Conservation (phyloP, 2,797 vertebrate genomes). For the Gila robusta region DNA sequence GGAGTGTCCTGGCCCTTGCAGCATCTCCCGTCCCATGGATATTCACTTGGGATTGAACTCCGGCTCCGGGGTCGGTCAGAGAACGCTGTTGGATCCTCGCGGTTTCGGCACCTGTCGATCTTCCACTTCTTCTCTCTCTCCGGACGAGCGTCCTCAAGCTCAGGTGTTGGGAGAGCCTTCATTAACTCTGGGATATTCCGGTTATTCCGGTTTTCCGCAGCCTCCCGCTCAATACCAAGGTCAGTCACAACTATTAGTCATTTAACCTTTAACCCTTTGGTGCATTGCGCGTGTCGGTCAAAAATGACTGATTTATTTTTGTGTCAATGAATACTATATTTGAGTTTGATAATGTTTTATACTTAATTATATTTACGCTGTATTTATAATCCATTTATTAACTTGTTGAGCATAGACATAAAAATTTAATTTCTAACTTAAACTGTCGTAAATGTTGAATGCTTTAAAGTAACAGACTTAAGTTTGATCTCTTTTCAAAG, state of each 20-base stretch:
- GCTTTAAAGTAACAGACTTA: too few species aligned
- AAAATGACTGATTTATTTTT: too few species aligned
- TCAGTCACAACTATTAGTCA: conserved; percentile 74
- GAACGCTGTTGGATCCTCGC: conserved; percentile 78
- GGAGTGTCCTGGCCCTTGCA: conserved; percentile 84
- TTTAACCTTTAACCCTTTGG: too few species aligned
- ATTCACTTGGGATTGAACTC: conserved; percentile 77
- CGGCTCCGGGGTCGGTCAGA: conserved; percentile 78
- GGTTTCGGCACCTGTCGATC: conserved; percentile 83
- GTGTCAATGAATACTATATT: too few species aligned
- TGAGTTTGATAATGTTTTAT: too few species aligned
- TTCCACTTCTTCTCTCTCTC: conserved; percentile 85
- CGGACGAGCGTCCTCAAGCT: conserved; percentile 83
- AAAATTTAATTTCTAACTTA: too few species aligned
- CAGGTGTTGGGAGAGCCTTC: conserved; percentile 78
- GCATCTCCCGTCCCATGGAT: conserved; percentile 78
- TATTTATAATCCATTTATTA: too few species aligned
- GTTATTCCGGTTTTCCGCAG: conserved; percentile 82
- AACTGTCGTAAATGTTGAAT: too few species aligned
- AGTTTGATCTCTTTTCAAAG: too few species aligned
- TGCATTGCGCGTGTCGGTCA: too few species aligned
- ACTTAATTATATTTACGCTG: too few species aligned
- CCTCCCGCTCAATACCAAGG: conserved; percentile 91
- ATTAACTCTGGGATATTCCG: conserved; percentile 84
- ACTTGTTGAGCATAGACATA: too few species aligned